Evolutionary conservation across 35 echinoderm and acorn worm species (phyloP), one percentile per base, ranked within the genome.

Genomic region (Strongylocentrotus purpuratus): DNA sequence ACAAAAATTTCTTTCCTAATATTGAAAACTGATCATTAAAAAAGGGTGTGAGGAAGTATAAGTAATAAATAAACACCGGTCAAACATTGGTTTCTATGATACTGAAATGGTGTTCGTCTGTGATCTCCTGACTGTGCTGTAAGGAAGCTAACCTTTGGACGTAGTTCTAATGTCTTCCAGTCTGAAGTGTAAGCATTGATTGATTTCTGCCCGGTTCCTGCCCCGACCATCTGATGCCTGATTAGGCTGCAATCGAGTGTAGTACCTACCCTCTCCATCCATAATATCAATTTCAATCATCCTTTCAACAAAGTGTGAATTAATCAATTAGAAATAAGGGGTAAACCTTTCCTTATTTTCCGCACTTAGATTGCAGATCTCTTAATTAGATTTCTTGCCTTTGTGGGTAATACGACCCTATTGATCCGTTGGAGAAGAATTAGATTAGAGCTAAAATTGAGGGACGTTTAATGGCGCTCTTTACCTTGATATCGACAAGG

Each of bases 191-290:
- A 9, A 89, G 87, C 87, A 78, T 89, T 89, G 87, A 89, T 89
- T 89, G 87, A 89, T 89, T 46, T 45, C 87, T 89, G 87, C 17
- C 65, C 45, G 87, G 33, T 89, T 33, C 87, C 87, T 89, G 87
- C 87, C 87, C 87, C 45, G 25, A 9, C 32, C 87, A 89, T 89
- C n/a, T 89, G 45, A 45, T 89, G 87, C 87, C 87, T 89, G 87
- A 89, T 89, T 89, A 89, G 33, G 33, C 32, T 89, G 4, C 87
- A 89, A 46, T 89, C 14, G 87, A 89, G 32, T 89, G 87, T 89
- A 50, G 48, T 50, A 12, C 13, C 48, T 50, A 46, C 45, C 87
- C 20, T 13, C 87, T n/a, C 65, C 22, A n/a, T 78, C 35, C 35
- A 41, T 41, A 41, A 78, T 78, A 78, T 78, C 65, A 78, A 78